Evolutionary conservation across 2,797 vertebrate species (phyloP).

Genomic region (Myotis daubentonii): DNA sequence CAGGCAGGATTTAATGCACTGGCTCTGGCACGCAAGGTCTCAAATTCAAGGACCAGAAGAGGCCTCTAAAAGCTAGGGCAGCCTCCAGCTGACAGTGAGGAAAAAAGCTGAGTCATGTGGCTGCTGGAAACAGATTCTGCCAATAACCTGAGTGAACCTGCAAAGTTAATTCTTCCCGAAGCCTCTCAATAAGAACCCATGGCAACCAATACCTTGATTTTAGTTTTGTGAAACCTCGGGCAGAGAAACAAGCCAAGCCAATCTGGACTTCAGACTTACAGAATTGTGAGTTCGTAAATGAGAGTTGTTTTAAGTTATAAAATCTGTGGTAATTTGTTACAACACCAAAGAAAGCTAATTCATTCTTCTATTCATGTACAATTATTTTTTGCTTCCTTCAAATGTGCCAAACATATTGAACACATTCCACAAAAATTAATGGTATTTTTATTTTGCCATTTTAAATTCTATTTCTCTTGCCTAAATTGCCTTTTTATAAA

Average conservation of each 20-base stretch:
- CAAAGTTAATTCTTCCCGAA: background rate
- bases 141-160: background rate
- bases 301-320: background rate
- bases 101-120: background rate
- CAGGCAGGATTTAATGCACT: background rate
- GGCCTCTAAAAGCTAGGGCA: background rate
- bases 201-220: background rate
- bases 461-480: background rate
- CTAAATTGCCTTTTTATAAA: background rate
- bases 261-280: background rate
- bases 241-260: background rate
- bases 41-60: background rate
- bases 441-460: background rate
- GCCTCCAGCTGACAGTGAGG: background rate
- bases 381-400: background rate
- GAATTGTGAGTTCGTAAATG: background rate
- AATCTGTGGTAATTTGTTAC: background rate
- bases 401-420: background rate
- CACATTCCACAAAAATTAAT: background rate
- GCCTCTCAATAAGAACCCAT: background rate
- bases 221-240: background rate
- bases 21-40: background rate
- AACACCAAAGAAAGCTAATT: background rate
- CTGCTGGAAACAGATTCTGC: background rate
- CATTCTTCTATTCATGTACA: background rate